A percentile compares a stretch with the other conserved stretches of the same genome.
These are phyloP conservation scores for Omphaloscelis lunosa DNA, from an alignment of 2,888 invertebrate species.

Conservation along the genomic window DNA sequence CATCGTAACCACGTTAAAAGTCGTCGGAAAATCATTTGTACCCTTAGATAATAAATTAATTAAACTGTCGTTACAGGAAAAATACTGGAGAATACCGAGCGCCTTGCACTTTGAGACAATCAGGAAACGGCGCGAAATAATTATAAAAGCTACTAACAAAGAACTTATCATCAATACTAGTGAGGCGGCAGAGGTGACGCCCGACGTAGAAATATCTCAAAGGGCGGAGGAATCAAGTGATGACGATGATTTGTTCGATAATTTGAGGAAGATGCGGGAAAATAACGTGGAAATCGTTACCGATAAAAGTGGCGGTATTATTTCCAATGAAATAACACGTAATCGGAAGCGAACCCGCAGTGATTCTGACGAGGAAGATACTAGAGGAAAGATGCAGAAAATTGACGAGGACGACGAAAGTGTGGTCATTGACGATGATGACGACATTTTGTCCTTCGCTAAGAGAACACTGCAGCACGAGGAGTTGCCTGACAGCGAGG, in stretches of 20 bases:
- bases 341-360: constrained; percentile 83
- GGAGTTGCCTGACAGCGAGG: constrained; percentile 84
- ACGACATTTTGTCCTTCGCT: constrained; percentile 86
- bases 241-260: constrained; percentile 86
- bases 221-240: constrained; percentile 76
- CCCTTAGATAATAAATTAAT: constrained; percentile 50
- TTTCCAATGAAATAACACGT: constrained; percentile 54
- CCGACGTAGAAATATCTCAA: constrained; percentile 48
- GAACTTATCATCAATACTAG: constrained; percentile 80
- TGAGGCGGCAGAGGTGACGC: constrained; percentile 35
- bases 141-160: constrained; percentile 90
- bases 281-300: constrained; percentile 65
- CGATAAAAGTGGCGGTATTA: constrained; percentile 59
- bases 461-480: constrained; percentile 84
- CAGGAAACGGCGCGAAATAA: constrained; percentile 89
- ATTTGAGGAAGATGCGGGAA: constrained; percentile 82
- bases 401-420: constrained; percentile 79
- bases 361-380: constrained; percentile 74
- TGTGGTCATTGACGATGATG: constrained; percentile 71
- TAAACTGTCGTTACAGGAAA: constrained; percentile 91
- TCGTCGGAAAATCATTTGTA: constrained; percentile 36
- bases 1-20: constrained; percentile 22
- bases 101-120: constrained; percentile 90
- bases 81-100: constrained; percentile 96
- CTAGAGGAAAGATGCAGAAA: constrained; percentile 82